phyloP scores from a whole-genome alignment of 2,888 invertebrate genomes.

The Himalopsyche japonica region DNA sequence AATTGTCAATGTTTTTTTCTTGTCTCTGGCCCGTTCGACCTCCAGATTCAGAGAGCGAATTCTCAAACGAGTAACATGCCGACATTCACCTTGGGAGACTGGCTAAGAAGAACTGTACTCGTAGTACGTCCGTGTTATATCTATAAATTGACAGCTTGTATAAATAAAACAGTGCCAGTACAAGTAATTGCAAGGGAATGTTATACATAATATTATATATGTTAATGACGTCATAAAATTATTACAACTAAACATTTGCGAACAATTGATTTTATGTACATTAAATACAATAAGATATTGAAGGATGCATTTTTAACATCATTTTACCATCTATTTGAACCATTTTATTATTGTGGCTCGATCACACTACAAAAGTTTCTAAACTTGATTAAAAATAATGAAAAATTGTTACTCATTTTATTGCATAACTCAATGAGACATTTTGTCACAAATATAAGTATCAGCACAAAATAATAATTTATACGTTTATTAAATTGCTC shows the following conservation, averaged over 20 bases:
- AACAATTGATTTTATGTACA: too few species aligned
- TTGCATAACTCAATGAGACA: neutral
- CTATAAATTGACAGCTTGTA: neutral
- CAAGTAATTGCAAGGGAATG: neutral
- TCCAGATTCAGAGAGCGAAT: conserved; percentile 72
- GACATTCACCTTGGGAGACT: conserved; percentile 87
- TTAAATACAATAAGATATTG: too few species aligned
- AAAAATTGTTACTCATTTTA: too few species aligned
- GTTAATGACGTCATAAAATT: too few species aligned
- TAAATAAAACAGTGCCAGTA: neutral
- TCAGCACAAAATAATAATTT: neutral
- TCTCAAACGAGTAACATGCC: conserved; percentile 73
- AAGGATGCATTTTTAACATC: too few species aligned
- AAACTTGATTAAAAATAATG: too few species aligned
- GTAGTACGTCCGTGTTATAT: conserved; percentile 50
- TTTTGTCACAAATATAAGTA: neutral
- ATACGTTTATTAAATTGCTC: conserved; percentile 11
- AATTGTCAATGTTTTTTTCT: conserved; percentile 2
- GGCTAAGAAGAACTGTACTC: conserved; percentile 89
- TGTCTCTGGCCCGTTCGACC: conserved; percentile 37
- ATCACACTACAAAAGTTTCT: too few species aligned
- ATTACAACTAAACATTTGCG: too few species aligned
- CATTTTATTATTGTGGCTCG: too few species aligned
- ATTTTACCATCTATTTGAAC: too few species aligned
- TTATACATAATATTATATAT: neutral